phyloP scores from a whole-genome alignment of 2,113 vertebrate species.

The Brachyhypopomus gauderio region DNA sequence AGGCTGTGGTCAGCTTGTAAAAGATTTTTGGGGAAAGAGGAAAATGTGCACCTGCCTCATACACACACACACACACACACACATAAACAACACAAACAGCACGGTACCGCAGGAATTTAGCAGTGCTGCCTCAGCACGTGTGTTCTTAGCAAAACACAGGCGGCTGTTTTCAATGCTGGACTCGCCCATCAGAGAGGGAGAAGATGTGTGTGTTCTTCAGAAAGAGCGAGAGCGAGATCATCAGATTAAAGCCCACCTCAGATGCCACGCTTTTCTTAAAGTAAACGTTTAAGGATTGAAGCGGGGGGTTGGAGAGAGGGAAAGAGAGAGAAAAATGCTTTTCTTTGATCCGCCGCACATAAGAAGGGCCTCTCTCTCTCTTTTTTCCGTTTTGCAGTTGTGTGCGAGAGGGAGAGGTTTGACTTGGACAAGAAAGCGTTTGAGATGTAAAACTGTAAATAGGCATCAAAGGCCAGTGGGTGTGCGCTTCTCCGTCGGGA shows the following conservation, averaged over 20 bases:
- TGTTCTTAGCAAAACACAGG: background rate
- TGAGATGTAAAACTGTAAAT: conserved; percentile 65
- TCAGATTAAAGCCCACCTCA: background rate
- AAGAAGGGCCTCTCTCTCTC: too few species aligned
- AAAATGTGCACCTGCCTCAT: background rate
- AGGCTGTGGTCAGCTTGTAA: too few species aligned
- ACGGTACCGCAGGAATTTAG: conserved; percentile 8
- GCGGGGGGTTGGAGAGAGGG: background rate
- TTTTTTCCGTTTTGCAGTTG: background rate
- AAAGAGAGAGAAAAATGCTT: background rate
- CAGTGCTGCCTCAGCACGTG: conserved; percentile 12
- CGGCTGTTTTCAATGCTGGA: conserved; percentile 30
- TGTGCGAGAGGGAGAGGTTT: conserved; percentile 43
- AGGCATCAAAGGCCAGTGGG: conserved; percentile 65
- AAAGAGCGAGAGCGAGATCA: background rate
- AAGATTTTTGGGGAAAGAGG: too few species aligned
- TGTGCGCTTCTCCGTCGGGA: conserved; percentile 47
- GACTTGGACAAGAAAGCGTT: conserved; percentile 61
- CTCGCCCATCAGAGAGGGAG: background rate
- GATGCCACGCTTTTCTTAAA: too few species aligned
- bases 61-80: conserved; percentile 24
- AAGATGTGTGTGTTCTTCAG: background rate
- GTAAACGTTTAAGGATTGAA: background rate
- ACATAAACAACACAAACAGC: background rate
- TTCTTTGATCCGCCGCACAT: too few species aligned